Evolutionary conservation across 2,797 vertebrate genomes (phyloP).

Genomic region (Enoplosus armatus): DNA sequence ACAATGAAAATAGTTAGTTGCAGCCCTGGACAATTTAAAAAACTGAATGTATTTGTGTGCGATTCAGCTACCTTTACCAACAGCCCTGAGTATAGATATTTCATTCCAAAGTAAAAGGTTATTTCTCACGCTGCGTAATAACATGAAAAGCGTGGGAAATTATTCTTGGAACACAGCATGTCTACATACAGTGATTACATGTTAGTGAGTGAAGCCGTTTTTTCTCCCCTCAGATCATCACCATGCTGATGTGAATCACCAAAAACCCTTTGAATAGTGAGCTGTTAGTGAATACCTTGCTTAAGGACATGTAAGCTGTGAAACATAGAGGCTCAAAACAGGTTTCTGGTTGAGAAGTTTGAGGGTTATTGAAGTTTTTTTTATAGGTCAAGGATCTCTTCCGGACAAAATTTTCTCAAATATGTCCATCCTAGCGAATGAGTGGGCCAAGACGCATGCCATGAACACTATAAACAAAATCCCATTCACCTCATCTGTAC

Average conservation of each 20-base stretch:
- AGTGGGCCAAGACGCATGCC: not conserved
- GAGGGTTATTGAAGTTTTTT: too few relatives aligned
- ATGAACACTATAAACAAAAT: not conserved
- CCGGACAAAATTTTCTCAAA: not conserved
- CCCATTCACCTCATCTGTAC: not conserved
- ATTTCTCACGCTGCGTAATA: not conserved
- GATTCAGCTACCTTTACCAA: too few relatives aligned
- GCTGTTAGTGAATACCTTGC: not conserved
- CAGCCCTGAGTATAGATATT: too few relatives aligned
- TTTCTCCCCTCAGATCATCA: slow-evolving; percentile 18
- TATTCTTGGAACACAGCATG: not conserved
- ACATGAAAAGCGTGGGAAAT: not conserved
- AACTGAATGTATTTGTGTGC: too few relatives aligned
- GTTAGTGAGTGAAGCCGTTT: slow-evolving; percentile 6
- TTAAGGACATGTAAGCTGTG: not conserved
- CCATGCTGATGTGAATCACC: not conserved
- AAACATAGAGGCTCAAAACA: not conserved
- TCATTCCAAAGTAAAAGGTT: too few relatives aligned
- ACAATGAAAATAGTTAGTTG: not conserved
- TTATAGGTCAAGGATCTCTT: not conserved
- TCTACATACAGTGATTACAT: not conserved
- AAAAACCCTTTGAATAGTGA: not conserved
- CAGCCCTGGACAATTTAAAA: not conserved
- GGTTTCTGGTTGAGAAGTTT: not conserved
- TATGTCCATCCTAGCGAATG: not conserved